Conservation (phyloP, 2,888 invertebrate species). For the Drosophila meridiana region DNA sequence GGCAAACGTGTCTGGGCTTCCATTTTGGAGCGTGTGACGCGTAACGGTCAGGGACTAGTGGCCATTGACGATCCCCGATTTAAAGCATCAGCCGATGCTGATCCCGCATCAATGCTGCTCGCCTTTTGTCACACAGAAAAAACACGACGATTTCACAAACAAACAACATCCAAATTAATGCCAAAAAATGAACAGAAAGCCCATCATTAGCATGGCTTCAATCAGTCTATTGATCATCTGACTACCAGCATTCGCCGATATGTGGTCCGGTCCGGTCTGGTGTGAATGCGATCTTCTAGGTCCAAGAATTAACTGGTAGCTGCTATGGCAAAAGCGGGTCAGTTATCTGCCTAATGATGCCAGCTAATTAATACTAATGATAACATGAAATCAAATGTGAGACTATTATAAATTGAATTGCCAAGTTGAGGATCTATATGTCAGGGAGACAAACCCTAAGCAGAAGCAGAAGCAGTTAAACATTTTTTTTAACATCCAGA, state of each 20-base stretch:
- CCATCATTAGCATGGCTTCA: conserved; percentile 76
- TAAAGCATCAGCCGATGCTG: conserved; percentile 37
- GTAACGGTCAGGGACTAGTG: conserved; percentile 64
- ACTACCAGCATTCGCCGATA: conserved; percentile 68
- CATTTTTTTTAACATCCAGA: background rate
- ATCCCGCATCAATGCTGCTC: conserved; percentile 70
- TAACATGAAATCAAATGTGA: conserved; percentile 13
- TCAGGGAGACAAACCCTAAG: background rate
- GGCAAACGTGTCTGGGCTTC: conserved; percentile 29
- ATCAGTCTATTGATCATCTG: conserved; percentile 70
- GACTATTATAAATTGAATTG: background rate
- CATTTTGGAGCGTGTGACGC: conserved; percentile 55
- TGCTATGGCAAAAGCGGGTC: conserved; percentile 63
- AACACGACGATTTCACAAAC: conserved; percentile 38
- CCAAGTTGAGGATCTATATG: background rate
- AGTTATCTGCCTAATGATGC: conserved; percentile 62
- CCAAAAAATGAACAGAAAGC: conserved; percentile 56
- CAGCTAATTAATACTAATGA: conserved; percentile 73
- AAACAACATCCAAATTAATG: conserved; percentile 56
- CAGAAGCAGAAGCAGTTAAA: background rate
- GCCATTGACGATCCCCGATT: conserved; percentile 46
- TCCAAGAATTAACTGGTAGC: conserved; percentile 29
- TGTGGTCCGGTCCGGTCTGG: conserved; percentile 16
- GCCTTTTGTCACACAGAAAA: conserved; percentile 48
- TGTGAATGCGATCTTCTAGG: conserved; percentile 12